phyloP scores from a whole-genome alignment of 1,140 invertebrate species.

The Teleogryllus occipitalis region DNA sequence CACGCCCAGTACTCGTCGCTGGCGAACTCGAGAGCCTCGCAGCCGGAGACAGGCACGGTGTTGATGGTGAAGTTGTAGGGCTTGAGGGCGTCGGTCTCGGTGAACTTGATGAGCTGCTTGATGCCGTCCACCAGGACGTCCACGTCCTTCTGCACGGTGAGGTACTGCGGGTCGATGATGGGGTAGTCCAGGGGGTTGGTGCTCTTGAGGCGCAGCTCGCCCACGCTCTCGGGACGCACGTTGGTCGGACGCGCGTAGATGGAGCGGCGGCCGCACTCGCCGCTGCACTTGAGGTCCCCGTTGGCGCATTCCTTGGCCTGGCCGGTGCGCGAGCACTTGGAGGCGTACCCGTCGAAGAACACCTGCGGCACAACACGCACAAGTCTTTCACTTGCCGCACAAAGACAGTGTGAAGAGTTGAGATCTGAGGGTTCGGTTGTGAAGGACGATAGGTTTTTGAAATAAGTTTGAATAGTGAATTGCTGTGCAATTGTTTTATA shows the following conservation, averaged over 20 bases:
- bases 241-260: slow-evolving; percentile 19
- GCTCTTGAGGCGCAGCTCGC: slow-evolving; percentile 33
- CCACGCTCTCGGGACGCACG: slow-evolving; percentile 25
- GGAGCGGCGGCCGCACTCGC: slow-evolving; percentile 25
- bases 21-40: slow-evolving; percentile 59
- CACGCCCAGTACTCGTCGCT: slow-evolving; percentile 76
- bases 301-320: slow-evolving; percentile 33
- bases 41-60: slow-evolving; percentile 58
- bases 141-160: slow-evolving; percentile 53
- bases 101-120: slow-evolving; percentile 60
- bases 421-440: too few relatives aligned
- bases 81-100: slow-evolving; percentile 56
- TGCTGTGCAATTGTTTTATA: too few relatives aligned
- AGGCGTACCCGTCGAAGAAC: slow-evolving; percentile 40
- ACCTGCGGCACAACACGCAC: slow-evolving; percentile 16
- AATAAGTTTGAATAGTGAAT: too few relatives aligned
- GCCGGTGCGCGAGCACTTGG: slow-evolving; percentile 34
- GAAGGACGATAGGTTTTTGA: too few relatives aligned
- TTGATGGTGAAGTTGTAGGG: slow-evolving; percentile 58
- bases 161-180: slow-evolving; percentile 65
- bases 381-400: too few relatives aligned
- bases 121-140: slow-evolving; percentile 58
- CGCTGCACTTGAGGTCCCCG: slow-evolving; percentile 25
- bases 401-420: too few relatives aligned
- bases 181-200: slow-evolving; percentile 66